A percentile compares a stretch with the other conserved stretches of the same genome.
Evolutionary conservation across 2,888 invertebrate genomes (phyloP).

Genomic region (Campoletis raptor): DNA sequence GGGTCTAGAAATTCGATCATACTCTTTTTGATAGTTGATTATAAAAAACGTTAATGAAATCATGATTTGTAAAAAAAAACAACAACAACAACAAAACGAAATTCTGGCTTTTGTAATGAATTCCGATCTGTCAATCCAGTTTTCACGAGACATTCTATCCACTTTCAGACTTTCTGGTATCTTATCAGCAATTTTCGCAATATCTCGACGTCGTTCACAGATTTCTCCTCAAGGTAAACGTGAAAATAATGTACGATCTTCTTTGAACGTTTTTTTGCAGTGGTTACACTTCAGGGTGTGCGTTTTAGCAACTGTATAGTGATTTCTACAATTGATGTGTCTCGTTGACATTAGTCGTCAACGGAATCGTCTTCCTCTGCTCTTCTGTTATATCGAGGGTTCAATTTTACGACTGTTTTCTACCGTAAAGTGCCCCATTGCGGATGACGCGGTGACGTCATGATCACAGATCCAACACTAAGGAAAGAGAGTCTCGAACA

Average conservation of each 20-base stretch:
- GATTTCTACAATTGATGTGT: constrained; percentile 42
- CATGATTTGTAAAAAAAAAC: background rate
- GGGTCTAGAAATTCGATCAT: too few relatives aligned
- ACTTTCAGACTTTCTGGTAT: constrained; percentile 6
- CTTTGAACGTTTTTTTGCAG: background rate
- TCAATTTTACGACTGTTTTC: constrained; percentile 71
- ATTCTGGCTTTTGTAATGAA: background rate
- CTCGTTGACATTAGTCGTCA: constrained; percentile 2
- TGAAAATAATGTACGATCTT: constrained; percentile 5
- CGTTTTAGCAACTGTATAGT: constrained; percentile 61
- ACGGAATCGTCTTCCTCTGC: constrained; percentile 12
- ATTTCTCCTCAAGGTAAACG: background rate
- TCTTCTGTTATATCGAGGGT: constrained; percentile 35
- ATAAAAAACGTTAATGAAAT: background rate
- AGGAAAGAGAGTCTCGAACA: constrained; percentile 26
- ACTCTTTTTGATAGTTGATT: too few relatives aligned
- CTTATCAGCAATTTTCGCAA: constrained; percentile 7
- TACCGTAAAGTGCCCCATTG: constrained; percentile 64
- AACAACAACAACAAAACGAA: background rate
- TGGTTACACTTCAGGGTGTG: constrained; percentile 62
- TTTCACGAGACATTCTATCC: background rate
- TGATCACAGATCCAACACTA: constrained; percentile 2
- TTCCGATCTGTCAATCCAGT: background rate
- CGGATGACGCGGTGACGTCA: constrained; percentile 49
- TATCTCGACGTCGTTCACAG: constrained; percentile 12